phyloP scores from a whole-genome alignment of 1,140 invertebrate species.

The Drosophila tani region DNA sequence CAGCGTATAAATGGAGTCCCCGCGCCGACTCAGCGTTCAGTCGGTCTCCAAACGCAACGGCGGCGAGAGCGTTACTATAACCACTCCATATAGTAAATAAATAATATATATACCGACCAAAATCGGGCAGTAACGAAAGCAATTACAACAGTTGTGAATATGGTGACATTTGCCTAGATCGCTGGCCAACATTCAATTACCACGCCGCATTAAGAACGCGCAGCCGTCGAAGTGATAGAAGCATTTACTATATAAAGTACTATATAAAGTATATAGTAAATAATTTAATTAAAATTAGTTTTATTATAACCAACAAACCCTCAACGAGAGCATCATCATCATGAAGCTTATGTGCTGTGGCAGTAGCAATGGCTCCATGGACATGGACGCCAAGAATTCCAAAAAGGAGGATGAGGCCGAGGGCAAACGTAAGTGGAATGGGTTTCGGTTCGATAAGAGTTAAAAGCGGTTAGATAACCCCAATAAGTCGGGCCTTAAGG shows the following conservation, averaged over 20 bases:
- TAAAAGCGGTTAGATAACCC: constrained; percentile 20
- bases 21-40: constrained; percentile 70
- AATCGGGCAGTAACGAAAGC: constrained; percentile 34
- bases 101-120: constrained; percentile 3
- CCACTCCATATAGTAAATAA: neutral
- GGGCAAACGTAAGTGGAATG: constrained; percentile 44
- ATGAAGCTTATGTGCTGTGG: constrained; percentile 47
- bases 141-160: constrained; percentile 53
- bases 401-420: constrained; percentile 46
- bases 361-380: constrained; percentile 36
- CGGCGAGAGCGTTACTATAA: constrained; percentile 38
- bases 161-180: constrained; percentile 47
- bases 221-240: constrained; percentile 28
- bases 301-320: neutral
- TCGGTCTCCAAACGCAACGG: constrained; percentile 62
- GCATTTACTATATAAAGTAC: neutral
- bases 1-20: constrained; percentile 71
- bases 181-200: constrained; percentile 39
- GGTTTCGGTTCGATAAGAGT: constrained; percentile 1
- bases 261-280: neutral
- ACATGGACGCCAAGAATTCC: constrained; percentile 33
- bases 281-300: neutral
- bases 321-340: constrained; percentile 18
- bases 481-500: constrained; percentile 15
- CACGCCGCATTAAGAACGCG: constrained; percentile 59